Percentiles rank a stretch among this genome's conserved stretches.
Evolutionary conservation across 1,140 invertebrate species (phyloP).

Genomic region (Wiebesia pumilae): DNA sequence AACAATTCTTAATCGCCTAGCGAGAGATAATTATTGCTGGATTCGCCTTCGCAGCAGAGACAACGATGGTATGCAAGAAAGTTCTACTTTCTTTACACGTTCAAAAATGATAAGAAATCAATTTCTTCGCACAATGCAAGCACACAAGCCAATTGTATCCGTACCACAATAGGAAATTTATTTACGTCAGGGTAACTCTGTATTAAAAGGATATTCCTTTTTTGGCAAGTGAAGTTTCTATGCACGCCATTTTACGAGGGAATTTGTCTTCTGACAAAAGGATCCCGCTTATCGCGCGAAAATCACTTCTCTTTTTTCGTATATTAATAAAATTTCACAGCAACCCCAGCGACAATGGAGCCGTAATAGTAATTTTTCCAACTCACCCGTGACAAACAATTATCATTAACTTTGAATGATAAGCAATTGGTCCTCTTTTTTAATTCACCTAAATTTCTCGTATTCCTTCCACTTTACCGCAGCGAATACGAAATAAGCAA

Average conservation of each 20-base stretch:
- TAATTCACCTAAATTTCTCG: too few relatives aligned
- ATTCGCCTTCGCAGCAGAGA: neutral
- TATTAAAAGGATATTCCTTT: neutral
- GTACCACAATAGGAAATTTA: constrained; percentile 7
- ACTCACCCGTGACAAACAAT: constrained; percentile 22
- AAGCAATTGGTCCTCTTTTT: too few relatives aligned
- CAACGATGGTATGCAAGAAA: too few relatives aligned
- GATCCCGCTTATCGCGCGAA: neutral
- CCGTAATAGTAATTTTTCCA: neutral
- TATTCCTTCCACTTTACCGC: too few relatives aligned
- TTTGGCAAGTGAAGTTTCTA: neutral
- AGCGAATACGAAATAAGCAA: too few relatives aligned
- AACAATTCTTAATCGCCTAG: neutral
- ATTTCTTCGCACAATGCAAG: neutral
- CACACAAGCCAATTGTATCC: neutral
- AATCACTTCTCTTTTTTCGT: neutral
- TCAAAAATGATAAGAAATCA: neutral
- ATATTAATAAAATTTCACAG: constrained; percentile 2
- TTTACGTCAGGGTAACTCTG: neutral
- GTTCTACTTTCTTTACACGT: neutral
- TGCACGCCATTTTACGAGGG: neutral
- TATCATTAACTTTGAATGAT: neutral
- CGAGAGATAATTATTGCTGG: neutral
- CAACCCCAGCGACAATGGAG: neutral
- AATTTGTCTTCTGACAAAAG: constrained; percentile 9